phyloP scores from a whole-genome alignment of 2,113 vertebrate genomes.

The Vanacampus margaritifer region DNA sequence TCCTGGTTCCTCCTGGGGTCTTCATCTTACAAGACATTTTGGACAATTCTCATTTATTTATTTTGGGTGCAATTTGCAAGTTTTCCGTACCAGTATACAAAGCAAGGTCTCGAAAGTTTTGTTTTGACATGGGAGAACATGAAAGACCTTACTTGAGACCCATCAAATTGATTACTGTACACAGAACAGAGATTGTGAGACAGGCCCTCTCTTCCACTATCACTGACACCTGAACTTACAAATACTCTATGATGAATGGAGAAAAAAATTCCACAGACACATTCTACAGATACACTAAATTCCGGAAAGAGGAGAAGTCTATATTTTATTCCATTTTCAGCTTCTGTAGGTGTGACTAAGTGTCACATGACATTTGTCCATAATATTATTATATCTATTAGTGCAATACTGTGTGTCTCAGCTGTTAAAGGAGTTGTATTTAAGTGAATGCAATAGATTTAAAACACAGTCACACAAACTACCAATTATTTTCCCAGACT shows the following conservation, averaged over 20 bases:
- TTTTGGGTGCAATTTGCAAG: neutral
- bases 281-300: neutral
- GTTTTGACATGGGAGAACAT: neutral
- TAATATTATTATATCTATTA: neutral
- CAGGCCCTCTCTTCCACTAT: neutral
- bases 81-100: neutral
- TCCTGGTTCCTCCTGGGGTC: neutral
- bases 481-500: slow-evolving; percentile 27
- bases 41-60: neutral
- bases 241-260: neutral
- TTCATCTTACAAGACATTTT: neutral
- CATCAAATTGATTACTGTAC: neutral
- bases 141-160: neutral
- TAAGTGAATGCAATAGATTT: neutral
- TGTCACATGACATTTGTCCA: neutral
- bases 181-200: neutral
- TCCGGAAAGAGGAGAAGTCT: neutral
- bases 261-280: neutral
- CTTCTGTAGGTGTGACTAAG: neutral
- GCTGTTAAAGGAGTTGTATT: neutral
- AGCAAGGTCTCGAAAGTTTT: neutral
- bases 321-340: neutral
- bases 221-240: neutral
- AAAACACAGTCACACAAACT: neutral
- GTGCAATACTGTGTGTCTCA: neutral